Evolutionary conservation across 37 sponge, comb jelly and placozoan species (phyloP).

Genomic region (Tethya wilhelma): DNA sequence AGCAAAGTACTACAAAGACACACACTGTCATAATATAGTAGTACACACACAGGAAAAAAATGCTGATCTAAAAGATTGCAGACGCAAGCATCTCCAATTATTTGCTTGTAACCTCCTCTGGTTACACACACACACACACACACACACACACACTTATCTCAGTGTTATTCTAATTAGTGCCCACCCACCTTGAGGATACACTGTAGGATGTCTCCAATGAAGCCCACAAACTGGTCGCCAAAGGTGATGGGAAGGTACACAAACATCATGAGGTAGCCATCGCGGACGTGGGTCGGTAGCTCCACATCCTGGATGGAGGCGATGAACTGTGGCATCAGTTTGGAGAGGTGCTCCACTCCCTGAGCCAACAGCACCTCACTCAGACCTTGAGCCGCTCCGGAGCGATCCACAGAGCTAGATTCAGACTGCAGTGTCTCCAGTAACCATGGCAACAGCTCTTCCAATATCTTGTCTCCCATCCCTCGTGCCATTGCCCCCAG

Average conservation of each 20-base stretch:
- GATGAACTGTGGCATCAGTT: constrained; percentile 87
- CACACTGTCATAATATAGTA: too few relatives aligned
- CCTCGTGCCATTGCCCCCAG: constrained; percentile 88
- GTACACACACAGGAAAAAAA: not conserved
- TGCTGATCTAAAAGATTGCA: not conserved
- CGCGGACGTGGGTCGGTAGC: constrained; percentile 81
- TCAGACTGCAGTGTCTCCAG: constrained; percentile 78
- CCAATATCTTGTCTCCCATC: constrained; percentile 82
- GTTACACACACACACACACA: not conserved
- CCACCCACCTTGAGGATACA: constrained; percentile 83
- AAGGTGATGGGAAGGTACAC: constrained; percentile 90
- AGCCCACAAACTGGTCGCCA: constrained; percentile 72
- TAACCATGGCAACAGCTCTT: constrained; percentile 90
- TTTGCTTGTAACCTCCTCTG: not conserved
- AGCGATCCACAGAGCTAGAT: constrained; percentile 88
- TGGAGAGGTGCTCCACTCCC: constrained; percentile 70
- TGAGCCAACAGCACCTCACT: constrained; percentile 66
- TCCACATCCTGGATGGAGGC: constrained; percentile 43
- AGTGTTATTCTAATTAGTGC: not conserved
- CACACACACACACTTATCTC: not conserved
- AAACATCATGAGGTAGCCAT: constrained; percentile 96
- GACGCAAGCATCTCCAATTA: not conserved
- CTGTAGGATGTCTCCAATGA: constrained; percentile 82
- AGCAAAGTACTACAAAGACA: too few relatives aligned
- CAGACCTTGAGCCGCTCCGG: constrained; percentile 96